phyloP scores from a whole-genome alignment of 2,113 vertebrate genomes.

The Anser brachyrhynchus region DNA sequence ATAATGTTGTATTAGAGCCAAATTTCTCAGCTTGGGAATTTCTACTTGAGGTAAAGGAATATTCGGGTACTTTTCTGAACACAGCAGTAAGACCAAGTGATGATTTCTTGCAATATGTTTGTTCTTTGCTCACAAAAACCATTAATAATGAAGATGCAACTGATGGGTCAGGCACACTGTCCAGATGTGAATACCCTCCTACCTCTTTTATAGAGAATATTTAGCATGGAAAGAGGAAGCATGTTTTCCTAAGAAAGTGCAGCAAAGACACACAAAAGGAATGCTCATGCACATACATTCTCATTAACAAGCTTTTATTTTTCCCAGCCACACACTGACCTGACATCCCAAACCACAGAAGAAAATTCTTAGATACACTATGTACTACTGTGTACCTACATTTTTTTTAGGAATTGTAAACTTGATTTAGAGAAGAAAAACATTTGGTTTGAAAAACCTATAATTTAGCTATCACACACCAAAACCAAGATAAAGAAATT shows the following conservation, averaged over 20 bases:
- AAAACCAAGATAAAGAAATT: neutral
- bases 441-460: constrained; percentile 8
- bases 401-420: constrained; percentile 19
- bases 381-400: neutral
- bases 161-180: neutral
- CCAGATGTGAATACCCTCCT: neutral
- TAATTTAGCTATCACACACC: neutral
- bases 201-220: neutral
- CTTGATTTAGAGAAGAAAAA: constrained; percentile 29
- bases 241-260: neutral
- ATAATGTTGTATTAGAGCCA: neutral
- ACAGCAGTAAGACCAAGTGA: neutral
- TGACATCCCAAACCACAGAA: neutral
- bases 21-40: neutral
- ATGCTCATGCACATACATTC: neutral
- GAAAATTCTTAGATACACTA: neutral
- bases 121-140: neutral
- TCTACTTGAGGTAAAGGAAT: neutral
- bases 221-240: neutral
- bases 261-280: neutral
- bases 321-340: neutral
- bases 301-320: neutral
- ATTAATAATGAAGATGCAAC: neutral
- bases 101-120: neutral
- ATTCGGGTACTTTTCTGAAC: neutral